phyloP scores from a whole-genome alignment of 37 sponge, comb jelly and placozoan species.

The Cliona cf. orientalis region DNA sequence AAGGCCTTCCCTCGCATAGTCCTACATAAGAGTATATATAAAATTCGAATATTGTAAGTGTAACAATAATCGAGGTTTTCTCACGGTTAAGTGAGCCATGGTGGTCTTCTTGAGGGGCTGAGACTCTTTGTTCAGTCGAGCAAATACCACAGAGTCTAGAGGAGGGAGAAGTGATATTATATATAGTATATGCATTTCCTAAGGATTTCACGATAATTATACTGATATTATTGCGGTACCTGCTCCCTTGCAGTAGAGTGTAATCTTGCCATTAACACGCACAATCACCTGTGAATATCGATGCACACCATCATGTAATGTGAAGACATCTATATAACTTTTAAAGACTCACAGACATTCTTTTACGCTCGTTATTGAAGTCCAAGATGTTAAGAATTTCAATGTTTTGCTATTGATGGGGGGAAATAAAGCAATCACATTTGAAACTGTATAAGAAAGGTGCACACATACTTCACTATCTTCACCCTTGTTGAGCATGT shows the following conservation, averaged over 20 bases:
- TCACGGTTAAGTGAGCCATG: constrained; percentile 43
- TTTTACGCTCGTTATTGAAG: constrained; percentile 97
- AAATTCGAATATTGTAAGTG: no score
- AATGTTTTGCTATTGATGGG: constrained; percentile 68
- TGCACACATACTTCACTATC: neutral
- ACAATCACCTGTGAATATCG: constrained; percentile 70
- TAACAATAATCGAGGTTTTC: neutral
- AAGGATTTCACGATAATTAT: no score
- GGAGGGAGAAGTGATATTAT: neutral
- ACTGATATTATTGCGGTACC: no score
- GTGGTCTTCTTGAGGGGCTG: constrained; percentile 34
- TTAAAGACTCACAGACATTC: constrained; percentile 90
- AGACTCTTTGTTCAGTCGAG: constrained; percentile 31
- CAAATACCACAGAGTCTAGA: constrained; percentile 50
- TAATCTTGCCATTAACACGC: constrained; percentile 37
- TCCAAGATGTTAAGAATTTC: constrained; percentile 90
- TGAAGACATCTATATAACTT: no score
- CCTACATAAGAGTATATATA: constrained; percentile 47
- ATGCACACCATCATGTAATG: no score
- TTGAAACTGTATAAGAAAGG: no score
- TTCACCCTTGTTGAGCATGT: constrained; percentile 30
- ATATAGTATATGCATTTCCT: no score
- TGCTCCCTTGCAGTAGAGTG: constrained; percentile 95
- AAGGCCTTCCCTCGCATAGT: constrained; percentile 89
- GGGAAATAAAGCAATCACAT: no score